Conservation (phyloP, 1,140 invertebrate genomes). For the Meloidogyne chitwoodi region DNA sequence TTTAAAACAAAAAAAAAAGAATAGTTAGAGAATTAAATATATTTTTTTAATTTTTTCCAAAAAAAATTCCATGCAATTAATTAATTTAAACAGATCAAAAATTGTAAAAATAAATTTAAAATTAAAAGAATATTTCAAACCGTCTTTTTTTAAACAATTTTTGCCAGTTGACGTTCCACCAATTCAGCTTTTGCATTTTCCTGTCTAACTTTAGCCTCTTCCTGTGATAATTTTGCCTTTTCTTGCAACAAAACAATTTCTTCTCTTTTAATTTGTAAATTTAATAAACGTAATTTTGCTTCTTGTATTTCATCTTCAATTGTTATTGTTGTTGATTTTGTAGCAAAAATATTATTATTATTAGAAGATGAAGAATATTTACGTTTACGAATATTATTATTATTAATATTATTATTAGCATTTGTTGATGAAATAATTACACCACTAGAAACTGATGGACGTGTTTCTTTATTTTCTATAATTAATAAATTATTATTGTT, state of each 20-base stretch:
- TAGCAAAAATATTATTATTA: neutral
- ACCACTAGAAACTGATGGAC: neutral
- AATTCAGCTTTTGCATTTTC: conserved; percentile 22
- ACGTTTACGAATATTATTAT: neutral
- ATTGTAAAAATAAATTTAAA: too few species aligned
- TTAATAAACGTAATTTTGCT: conserved; percentile 10
- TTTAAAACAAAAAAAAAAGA: too few species aligned
- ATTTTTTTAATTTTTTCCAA: too few species aligned
- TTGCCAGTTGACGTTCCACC: conserved; percentile 13
- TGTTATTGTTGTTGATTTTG: conserved; percentile 16
- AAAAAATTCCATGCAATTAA: too few species aligned
- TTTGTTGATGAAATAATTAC: neutral
- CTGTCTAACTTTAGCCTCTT: conserved; percentile 20
- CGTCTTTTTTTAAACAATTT: too few species aligned
- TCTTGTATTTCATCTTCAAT: conserved; percentile 19
- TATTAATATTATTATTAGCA: neutral
- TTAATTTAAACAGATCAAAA: too few species aligned
- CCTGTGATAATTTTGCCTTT: conserved; percentile 7
- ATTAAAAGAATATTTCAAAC: too few species aligned
- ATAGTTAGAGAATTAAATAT: too few species aligned
- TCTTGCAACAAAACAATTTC: conserved; percentile 16
- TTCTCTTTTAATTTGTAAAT: conserved; percentile 18
- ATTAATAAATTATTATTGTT: neutral
- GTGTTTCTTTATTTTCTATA: neutral
- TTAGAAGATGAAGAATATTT: neutral